These are phyloP conservation scores for Pogoniulus pusillus DNA, from an alignment of 2,797 vertebrate genomes.

Conservation along the genomic window DNA sequence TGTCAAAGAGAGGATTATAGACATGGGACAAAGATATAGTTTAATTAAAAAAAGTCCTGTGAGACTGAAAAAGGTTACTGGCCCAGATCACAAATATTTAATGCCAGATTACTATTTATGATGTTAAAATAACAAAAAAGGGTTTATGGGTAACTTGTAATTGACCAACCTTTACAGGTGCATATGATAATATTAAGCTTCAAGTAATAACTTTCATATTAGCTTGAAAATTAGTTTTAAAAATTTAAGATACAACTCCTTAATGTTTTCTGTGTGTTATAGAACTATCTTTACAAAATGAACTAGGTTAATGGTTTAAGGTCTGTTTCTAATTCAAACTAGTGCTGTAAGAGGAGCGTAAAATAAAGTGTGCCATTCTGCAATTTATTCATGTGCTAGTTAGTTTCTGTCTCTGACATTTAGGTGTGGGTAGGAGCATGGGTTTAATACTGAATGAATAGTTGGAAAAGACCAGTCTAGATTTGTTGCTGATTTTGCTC, in stretches of 20 bases:
- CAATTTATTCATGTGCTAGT: background rate
- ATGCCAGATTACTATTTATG: slow-evolving; percentile 84
- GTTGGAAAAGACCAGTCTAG: background rate
- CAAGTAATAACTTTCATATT: slow-evolving; percentile 66
- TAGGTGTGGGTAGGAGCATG: background rate
- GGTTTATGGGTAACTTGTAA: slow-evolving; percentile 74
- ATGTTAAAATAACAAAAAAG: slow-evolving; percentile 77
- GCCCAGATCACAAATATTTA: slow-evolving; percentile 86
- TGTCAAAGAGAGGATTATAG: slow-evolving; percentile 85
- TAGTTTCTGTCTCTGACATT: background rate
- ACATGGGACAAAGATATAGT: slow-evolving; percentile 85
- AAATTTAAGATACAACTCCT: slow-evolving; percentile 41
- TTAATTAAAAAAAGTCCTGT: slow-evolving; percentile 85
- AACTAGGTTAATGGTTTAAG: slow-evolving; percentile 40
- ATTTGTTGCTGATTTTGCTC: background rate
- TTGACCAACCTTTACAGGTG: slow-evolving; percentile 73
- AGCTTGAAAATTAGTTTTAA: slow-evolving; percentile 59
- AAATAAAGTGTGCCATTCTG: background rate
- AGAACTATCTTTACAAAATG: slow-evolving; percentile 42
- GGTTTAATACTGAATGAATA: background rate
- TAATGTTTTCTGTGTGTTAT: slow-evolving; percentile 21
- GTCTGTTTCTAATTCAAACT: slow-evolving; percentile 28
- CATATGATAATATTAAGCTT: slow-evolving; percentile 69
- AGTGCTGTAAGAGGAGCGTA: background rate
- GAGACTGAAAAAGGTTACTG: slow-evolving; percentile 85